Percentiles rank a stretch among this genome's conserved stretches.
Conservation (phyloP, 2,888 invertebrate genomes). For the Mythimna ferrago region DNA sequence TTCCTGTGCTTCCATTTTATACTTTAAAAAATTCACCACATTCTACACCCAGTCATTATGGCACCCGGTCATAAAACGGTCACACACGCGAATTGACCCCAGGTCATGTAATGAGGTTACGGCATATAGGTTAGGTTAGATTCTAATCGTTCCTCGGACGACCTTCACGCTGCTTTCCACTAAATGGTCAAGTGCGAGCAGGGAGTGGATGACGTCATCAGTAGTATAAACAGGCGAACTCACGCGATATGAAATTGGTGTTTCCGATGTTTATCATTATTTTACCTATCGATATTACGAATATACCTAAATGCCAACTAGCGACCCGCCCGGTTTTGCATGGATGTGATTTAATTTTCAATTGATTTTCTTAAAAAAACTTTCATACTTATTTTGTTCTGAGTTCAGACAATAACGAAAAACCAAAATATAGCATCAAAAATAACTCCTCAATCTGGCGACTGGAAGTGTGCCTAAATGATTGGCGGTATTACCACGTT, state of each 20-base stretch:
- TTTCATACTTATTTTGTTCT: too few species aligned
- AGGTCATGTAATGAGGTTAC: slow-evolving; percentile 71
- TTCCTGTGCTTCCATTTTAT: background rate
- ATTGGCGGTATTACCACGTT: too few species aligned
- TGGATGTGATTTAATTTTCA: too few species aligned
- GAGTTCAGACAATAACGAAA: too few species aligned
- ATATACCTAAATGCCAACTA: background rate
- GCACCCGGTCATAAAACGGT: slow-evolving; percentile 12
- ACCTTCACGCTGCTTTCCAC: slow-evolving; percentile 61
- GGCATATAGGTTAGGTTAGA: slow-evolving; percentile 68
- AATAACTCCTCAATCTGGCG: too few species aligned
- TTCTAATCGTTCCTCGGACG: slow-evolving; percentile 62
- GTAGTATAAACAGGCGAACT: background rate
- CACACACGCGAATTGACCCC: slow-evolving; percentile 70
- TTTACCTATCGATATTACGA: background rate
- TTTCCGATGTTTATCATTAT: slow-evolving; percentile 7
- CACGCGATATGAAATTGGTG: slow-evolving; percentile 21
- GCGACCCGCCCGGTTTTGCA: too few species aligned
- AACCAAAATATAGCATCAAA: too few species aligned
- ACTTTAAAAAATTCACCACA: background rate
- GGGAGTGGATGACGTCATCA: slow-evolving; percentile 44
- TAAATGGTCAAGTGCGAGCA: slow-evolving; percentile 44
- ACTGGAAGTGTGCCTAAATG: too few species aligned
- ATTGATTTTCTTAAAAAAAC: too few species aligned
- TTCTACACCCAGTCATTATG: background rate